Conservation (phyloP, 1,140 invertebrate species). For the Lepidotrigona ventralis region DNA sequence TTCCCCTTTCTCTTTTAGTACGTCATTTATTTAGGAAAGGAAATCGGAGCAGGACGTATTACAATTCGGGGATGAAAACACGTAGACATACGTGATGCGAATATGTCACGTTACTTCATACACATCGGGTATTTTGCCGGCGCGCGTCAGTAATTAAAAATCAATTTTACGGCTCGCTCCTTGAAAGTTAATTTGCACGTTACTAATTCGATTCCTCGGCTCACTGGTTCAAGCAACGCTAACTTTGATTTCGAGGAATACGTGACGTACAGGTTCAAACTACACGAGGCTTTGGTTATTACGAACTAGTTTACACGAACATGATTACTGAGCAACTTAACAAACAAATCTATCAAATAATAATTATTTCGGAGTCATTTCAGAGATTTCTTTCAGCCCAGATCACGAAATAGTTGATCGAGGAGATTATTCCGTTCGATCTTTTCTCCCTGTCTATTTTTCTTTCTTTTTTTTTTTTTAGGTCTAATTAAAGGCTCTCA, state of each 20-base stretch:
- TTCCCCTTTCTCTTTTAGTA: no score
- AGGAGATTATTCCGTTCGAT: background rate
- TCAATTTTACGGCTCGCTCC: background rate
- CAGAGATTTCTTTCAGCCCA: background rate
- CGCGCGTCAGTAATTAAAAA: background rate
- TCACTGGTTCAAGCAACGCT: background rate
- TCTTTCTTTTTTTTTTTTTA: background rate
- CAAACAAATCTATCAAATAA: background rate
- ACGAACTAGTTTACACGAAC: background rate
- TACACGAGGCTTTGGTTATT: background rate
- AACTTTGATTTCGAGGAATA: constrained; percentile 1
- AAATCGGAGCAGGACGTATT: no score
- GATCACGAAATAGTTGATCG: background rate
- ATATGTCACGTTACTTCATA: no score
- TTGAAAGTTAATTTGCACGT: background rate
- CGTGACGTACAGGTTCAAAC: background rate
- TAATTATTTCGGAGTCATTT: background rate
- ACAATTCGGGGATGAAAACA: no score
- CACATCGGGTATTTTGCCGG: background rate
- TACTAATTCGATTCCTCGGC: constrained; percentile 4
- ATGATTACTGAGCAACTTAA: background rate
- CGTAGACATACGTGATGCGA: no score
- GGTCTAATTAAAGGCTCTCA: background rate
- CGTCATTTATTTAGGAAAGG: no score
- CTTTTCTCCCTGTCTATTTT: background rate